Evolutionary conservation across 2,888 invertebrate genomes (phyloP).

Genomic region (Zeuzera pyrina): DNA sequence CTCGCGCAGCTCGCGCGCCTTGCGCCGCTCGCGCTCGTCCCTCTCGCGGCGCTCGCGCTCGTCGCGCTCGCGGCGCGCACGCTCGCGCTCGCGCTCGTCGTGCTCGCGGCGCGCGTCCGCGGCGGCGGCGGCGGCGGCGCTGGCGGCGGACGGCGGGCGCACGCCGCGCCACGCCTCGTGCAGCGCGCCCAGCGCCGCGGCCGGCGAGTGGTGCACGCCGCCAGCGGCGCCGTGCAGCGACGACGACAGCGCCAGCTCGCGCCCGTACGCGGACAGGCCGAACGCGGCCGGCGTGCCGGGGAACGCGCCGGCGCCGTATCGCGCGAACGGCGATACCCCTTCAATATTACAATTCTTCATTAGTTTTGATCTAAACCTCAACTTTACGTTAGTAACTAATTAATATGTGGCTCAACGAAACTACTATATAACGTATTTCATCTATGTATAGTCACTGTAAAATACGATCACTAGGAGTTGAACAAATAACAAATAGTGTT

Average conservation of each 20-base stretch:
- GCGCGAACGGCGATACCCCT: slow-evolving; percentile 85
- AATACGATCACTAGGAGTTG: too few species aligned
- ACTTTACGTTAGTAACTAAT: too few species aligned
- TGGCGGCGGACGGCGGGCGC: slow-evolving; percentile 32
- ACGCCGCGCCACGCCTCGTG: slow-evolving; percentile 59
- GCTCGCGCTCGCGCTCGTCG: slow-evolving; percentile 68
- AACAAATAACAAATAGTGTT: too few species aligned
- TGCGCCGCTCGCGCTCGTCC: slow-evolving; percentile 73
- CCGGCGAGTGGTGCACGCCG: slow-evolving; percentile 79
- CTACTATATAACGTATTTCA: too few species aligned
- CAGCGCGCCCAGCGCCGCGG: slow-evolving; percentile 51
- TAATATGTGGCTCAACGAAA: too few species aligned
- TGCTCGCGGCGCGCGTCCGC: slow-evolving; percentile 65
- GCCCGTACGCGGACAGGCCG: slow-evolving; percentile 79
- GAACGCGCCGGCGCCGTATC: slow-evolving; percentile 80
- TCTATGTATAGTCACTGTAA: too few species aligned
- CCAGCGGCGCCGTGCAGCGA: slow-evolving; percentile 74
- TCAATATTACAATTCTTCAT: too few species aligned
- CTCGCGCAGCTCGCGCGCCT: slow-evolving; percentile 68
- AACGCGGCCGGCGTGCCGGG: slow-evolving; percentile 76
- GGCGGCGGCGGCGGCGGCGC: slow-evolving; percentile 31
- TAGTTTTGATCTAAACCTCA: too few species aligned
- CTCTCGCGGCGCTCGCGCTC: slow-evolving; percentile 66
- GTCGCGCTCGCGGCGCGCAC: slow-evolving; percentile 71
- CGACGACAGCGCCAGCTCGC: slow-evolving; percentile 72